A percentile compares a stretch with the other conserved stretches of the same genome.
Conservation (phyloP, 2,797 vertebrate genomes). For the Saxicola maurus region DNA sequence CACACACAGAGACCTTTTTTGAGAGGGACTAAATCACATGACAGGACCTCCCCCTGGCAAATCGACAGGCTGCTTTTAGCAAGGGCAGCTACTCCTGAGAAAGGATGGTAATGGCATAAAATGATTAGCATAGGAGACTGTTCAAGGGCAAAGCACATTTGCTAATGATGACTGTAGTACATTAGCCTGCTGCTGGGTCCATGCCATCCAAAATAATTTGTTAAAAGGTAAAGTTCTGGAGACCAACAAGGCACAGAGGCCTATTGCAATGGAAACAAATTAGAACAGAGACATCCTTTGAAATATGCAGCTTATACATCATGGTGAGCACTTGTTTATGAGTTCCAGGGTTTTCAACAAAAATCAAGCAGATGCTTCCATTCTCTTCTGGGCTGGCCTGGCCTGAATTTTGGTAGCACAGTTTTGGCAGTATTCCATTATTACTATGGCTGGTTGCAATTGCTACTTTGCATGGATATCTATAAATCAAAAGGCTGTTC, state of each 20-base stretch:
- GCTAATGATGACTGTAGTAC: not conserved
- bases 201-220: not conserved
- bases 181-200: not conserved
- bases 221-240: not conserved
- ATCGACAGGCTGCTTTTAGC: not conserved
- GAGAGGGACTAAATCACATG: not conserved
- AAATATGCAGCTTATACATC: not conserved
- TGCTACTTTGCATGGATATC: not conserved
- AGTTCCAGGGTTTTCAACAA: not conserved
- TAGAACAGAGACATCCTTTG: not conserved
- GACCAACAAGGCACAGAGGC: not conserved
- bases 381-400: not conserved
- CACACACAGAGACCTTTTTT: not conserved
- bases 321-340: not conserved
- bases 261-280: not conserved
- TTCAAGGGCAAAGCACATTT: slow-evolving; percentile 34
- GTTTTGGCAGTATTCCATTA: not conserved
- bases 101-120: not conserved
- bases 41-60: not conserved
- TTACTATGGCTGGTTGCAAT: not conserved
- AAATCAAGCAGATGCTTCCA: not conserved
- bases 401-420: not conserved
- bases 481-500: not conserved
- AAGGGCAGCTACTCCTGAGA: not conserved
- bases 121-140: not conserved